Evolutionary conservation across 2,888 invertebrate genomes (phyloP), one percentile per base, ranked within the genome.

Genomic region (Agrochola macilenta): DNA sequence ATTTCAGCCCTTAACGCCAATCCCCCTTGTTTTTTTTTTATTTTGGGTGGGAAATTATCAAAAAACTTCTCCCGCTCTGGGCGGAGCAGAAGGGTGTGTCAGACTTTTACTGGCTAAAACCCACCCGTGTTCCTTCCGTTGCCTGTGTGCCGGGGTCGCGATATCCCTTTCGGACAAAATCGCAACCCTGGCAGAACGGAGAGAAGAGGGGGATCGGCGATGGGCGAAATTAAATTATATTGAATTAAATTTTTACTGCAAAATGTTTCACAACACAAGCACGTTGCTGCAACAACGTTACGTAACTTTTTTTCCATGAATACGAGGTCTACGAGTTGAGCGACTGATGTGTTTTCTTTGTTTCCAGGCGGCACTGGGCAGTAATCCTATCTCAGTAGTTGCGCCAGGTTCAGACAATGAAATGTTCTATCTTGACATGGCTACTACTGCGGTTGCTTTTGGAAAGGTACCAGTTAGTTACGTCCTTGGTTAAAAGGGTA

Each of bases 371-470:
- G 98, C 98, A 0, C 94, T 99, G 14, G 99, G 99, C 14, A 99
- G 99, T 0, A 99, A 99, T 94, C 99, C 99, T 0, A 80, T 99
- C n/a, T 97, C 98, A 0, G 94, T 99, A 26, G 99, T 98, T 0
- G 99, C 99, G 0, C 98, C 98, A 0, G 98, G 54, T 54, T 23
- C 20, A 52, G 4, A 97, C 23, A 97, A 97, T 0, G 99, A 99
- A 91, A 97, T 97, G 49, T 99, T 99, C 93, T 97, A 99, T 12
- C 95, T 99, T 76, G 99, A 99, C 92, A 99, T 99, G 99, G 99
- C 99, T 0, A 99, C 99, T 0, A 98, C 99, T 0, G 98, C 99
- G 0, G 99, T 99, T 0, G 99, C 99, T 5, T 97, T 99, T 30
- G 99, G 99, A 64, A 99, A 99, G 97, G 98, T 98, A 93, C 54